phyloP scores from a whole-genome alignment of 2,888 invertebrate species.

The Agrypnus murinus region DNA sequence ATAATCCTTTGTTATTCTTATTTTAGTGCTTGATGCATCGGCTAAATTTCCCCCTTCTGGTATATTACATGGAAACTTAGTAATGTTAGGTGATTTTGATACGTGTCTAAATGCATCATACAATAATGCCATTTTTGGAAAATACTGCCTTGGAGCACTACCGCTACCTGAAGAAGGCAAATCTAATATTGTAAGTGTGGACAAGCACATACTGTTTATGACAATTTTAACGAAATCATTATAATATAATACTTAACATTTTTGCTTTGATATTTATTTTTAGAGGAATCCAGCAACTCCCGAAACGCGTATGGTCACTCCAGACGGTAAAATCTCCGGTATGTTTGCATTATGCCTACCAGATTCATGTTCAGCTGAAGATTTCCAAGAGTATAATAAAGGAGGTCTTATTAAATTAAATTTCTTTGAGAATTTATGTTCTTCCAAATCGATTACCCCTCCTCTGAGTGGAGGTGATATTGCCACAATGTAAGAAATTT shows the following conservation, averaged over 20 bases:
- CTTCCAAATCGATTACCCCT: constrained; percentile 13
- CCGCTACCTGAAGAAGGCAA: constrained; percentile 28
- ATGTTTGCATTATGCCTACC: constrained; percentile 46
- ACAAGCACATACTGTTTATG: too few relatives aligned
- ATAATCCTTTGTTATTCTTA: too few relatives aligned
- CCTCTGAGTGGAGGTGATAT: constrained; percentile 35
- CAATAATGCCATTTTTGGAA: neutral
- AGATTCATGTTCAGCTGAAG: constrained; percentile 35
- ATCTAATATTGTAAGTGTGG: too few relatives aligned
- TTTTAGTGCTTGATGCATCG: constrained; percentile 55
- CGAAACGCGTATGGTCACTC: neutral
- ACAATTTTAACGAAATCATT: too few relatives aligned
- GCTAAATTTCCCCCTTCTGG: constrained; percentile 53
- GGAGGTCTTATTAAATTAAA: neutral
- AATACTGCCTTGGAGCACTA: constrained; percentile 57
- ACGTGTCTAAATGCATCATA: constrained; percentile 44
- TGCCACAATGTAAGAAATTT: constrained; percentile 26
- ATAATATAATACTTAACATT: too few relatives aligned
- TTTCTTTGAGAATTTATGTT: constrained; percentile 9
- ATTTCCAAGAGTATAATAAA: constrained; percentile 20
- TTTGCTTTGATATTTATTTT: too few relatives aligned
- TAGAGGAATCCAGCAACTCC: neutral
- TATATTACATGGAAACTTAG: constrained; percentile 48
- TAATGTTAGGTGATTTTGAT: constrained; percentile 54
- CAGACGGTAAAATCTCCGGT: neutral